Percentiles rank a stretch among this genome's conserved stretches.
phyloP scores from a whole-genome alignment of 2,888 invertebrate genomes.

The Anagyrus pseudococci region DNA sequence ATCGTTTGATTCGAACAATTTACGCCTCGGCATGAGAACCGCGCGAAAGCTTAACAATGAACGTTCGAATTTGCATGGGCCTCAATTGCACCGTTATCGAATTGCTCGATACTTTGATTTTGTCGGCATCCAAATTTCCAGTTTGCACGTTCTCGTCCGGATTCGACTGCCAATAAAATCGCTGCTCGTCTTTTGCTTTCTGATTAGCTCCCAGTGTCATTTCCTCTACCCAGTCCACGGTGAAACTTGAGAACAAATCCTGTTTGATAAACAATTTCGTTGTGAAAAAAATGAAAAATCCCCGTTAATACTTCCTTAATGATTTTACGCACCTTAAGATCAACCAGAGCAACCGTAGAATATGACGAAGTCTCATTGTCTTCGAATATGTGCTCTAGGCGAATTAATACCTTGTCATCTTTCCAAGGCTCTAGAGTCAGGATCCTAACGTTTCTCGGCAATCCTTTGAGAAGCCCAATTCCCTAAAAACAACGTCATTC shows the following conservation, averaged over 20 bases:
- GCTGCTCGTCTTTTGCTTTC: constrained; percentile 65
- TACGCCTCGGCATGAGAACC: no score
- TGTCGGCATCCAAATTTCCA: neutral
- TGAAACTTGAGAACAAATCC: constrained; percentile 1
- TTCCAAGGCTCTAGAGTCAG: constrained; percentile 83
- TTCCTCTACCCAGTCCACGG: constrained; percentile 63
- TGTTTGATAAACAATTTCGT: neutral
- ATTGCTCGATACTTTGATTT: neutral
- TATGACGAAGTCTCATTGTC: constrained; percentile 67
- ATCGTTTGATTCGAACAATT: no score
- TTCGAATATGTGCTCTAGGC: constrained; percentile 81
- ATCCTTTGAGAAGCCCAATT: constrained; percentile 43
- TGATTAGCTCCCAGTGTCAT: constrained; percentile 76
- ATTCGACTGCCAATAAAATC: constrained; percentile 64
- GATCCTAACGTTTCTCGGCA: constrained; percentile 77
- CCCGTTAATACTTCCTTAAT: neutral
- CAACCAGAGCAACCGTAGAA: constrained; percentile 62
- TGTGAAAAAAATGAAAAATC: neutral
- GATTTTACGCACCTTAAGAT: constrained; percentile 23
- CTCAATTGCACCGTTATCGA: constrained; percentile 42
- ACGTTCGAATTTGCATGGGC: constrained; percentile 79
- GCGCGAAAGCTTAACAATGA: constrained; percentile 56
- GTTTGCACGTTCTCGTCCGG: neutral
- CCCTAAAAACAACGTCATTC: neutral
- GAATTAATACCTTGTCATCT: constrained; percentile 68